phyloP scores from a whole-genome alignment of 2,113 vertebrate species.

The Cyrtonyx montezumae region DNA sequence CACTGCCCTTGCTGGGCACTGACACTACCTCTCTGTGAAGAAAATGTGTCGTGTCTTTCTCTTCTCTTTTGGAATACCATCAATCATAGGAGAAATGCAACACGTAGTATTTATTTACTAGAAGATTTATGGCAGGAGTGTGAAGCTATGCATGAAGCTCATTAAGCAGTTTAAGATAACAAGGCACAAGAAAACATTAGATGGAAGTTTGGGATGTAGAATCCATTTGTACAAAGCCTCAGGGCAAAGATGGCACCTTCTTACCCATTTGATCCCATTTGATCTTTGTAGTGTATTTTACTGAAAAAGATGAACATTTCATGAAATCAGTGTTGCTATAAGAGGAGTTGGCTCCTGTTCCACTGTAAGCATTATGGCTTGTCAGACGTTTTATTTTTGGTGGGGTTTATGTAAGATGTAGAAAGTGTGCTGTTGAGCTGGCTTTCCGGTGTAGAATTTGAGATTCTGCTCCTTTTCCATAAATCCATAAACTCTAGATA shows the following conservation, averaged over 20 bases:
- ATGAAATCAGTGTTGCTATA: not conserved
- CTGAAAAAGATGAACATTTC: not conserved
- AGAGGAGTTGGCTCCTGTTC: not conserved
- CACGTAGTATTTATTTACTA: not conserved
- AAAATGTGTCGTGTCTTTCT: not conserved
- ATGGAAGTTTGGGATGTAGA: not conserved
- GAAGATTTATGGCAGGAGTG: not conserved
- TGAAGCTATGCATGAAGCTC: not conserved
- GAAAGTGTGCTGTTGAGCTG: not conserved
- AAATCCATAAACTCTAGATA: not conserved
- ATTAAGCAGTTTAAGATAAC: not conserved
- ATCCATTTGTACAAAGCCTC: rapidly evolving
- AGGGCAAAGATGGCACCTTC: not conserved
- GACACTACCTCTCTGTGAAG: not conserved
- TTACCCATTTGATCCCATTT: not conserved
- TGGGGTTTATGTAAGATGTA: not conserved
- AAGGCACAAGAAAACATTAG: not conserved
- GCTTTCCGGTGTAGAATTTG: not conserved
- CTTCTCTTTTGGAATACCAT: not conserved
- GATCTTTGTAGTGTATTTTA: not conserved
- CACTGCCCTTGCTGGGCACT: not conserved
- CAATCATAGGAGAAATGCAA: not conserved
- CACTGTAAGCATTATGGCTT: not conserved
- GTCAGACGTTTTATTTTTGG: not conserved
- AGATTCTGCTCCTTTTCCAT: not conserved